Evolutionary conservation across 2,888 invertebrate species (phyloP).

Genomic region (Drosophila parthenogenetica): DNA sequence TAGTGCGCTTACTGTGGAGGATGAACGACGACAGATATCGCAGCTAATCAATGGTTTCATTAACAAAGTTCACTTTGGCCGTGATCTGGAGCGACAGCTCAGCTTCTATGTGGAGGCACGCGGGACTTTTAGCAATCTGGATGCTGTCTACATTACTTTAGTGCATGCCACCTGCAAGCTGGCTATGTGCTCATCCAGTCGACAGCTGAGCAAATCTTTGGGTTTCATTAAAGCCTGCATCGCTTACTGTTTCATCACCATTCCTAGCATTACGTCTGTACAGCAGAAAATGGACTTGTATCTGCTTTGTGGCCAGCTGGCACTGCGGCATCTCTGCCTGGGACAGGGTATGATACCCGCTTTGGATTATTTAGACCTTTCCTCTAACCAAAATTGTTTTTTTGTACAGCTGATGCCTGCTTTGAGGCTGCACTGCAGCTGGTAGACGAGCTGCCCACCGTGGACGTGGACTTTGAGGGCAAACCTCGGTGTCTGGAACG

Average conservation of each 20-base stretch:
- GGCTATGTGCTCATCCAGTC: constrained; percentile 88
- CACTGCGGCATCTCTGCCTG: constrained; percentile 94
- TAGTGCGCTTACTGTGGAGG: constrained; percentile 95
- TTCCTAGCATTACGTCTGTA: constrained; percentile 96
- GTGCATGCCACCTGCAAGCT: constrained; percentile 95
- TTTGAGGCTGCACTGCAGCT: constrained; percentile 94
- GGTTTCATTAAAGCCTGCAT: constrained; percentile 97
- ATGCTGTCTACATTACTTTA: constrained; percentile 93
- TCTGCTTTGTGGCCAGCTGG: constrained; percentile 94
- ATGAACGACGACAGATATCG: constrained; percentile 94
- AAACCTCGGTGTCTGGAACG: constrained; percentile 90
- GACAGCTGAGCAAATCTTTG: constrained; percentile 92
- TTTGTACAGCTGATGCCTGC: constrained; percentile 93
- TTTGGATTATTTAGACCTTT: neutral
- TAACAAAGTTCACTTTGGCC: constrained; percentile 91
- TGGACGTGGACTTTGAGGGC: constrained; percentile 90
- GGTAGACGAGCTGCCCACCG: constrained; percentile 91
- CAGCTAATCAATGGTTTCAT: constrained; percentile 93
- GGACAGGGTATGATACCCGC: constrained; percentile 90
- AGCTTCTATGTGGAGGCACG: constrained; percentile 97
- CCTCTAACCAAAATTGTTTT: neutral
- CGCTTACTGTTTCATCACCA: constrained; percentile 97
- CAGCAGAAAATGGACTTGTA: constrained; percentile 93
- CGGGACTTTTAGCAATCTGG: constrained; percentile 95
- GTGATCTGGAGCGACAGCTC: constrained; percentile 95